These are phyloP conservation scores for Hartigia nigra DNA, from an alignment of 2,888 invertebrate genomes.

Conservation along the genomic window DNA sequence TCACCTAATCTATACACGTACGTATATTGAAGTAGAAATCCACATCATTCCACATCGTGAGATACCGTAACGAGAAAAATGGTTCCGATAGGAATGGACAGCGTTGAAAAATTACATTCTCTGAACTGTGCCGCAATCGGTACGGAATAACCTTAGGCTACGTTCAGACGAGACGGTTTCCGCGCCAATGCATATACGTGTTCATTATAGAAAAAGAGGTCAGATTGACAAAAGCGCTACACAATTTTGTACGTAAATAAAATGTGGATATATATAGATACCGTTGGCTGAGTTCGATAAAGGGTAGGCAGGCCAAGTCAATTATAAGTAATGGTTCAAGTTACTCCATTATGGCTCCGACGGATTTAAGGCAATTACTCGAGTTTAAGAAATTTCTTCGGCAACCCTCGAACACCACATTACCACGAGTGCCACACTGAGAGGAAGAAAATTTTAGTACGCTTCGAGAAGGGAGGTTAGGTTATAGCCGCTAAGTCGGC, in stretches of 20 bases:
- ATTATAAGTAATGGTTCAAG: constrained; percentile 19
- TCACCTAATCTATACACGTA: background rate
- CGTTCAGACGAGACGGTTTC: too few relatives aligned
- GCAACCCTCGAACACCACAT: background rate
- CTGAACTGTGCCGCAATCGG: background rate
- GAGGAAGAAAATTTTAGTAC: background rate
- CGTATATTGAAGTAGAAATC: background rate
- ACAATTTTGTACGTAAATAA: background rate
- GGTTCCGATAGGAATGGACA: too few relatives aligned
- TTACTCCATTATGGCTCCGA: constrained; percentile 16
- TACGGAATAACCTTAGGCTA: background rate
- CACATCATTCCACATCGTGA: background rate
- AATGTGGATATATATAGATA: background rate
- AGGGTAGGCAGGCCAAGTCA: constrained; percentile 8
- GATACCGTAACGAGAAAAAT: background rate
- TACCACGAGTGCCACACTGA: background rate
- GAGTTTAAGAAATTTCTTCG: constrained; percentile 15
- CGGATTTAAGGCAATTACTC: constrained; percentile 20
- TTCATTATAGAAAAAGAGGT: background rate
- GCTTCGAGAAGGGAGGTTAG: background rate
- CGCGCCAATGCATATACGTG: too few relatives aligned
- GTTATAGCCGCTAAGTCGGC: background rate
- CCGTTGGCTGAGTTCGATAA: background rate
- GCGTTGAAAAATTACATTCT: background rate
- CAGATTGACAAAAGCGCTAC: background rate